These are phyloP conservation scores for Cyanocitta stelleri DNA, from an alignment of 2,113 vertebrate species.

Conservation along the genomic window DNA sequence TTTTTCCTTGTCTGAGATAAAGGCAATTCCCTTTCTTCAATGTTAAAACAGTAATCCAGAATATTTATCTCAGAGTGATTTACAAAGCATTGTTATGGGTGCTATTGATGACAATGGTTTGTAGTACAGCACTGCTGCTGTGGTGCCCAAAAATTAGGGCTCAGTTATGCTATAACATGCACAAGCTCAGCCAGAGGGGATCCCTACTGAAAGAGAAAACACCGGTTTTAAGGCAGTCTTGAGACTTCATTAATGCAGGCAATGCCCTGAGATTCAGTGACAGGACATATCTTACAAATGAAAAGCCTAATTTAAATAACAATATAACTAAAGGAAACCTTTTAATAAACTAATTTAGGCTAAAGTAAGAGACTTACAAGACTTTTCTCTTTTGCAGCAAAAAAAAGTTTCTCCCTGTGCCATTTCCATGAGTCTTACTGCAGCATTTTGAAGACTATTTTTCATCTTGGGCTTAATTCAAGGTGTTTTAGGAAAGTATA, in stretches of 20 bases:
- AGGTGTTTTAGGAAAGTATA: not conserved
- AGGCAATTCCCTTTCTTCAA: not conserved
- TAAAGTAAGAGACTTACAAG: not conserved
- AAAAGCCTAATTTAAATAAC: not conserved
- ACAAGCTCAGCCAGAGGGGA: not conserved
- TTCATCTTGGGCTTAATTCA: not conserved
- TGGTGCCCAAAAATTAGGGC: not conserved
- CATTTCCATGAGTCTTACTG: not conserved
- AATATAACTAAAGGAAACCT: not conserved
- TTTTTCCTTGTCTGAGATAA: not conserved
- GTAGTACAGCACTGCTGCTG: not conserved
- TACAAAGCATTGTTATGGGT: not conserved
- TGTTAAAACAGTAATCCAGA: not conserved
- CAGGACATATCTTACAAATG: not conserved
- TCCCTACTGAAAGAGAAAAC: not conserved
- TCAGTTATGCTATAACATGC: not conserved
- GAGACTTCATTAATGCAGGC: not conserved
- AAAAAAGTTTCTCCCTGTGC: not conserved
- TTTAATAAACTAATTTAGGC: not conserved
- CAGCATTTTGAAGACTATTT: not conserved
- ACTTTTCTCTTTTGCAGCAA: not conserved
- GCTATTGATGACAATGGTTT: not conserved
- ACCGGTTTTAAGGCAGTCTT: not conserved
- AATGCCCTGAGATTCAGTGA: not conserved
- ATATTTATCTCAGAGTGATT: not conserved